Conservation (phyloP, 2,888 invertebrate genomes). For the Tetanocera ferruginea region DNA sequence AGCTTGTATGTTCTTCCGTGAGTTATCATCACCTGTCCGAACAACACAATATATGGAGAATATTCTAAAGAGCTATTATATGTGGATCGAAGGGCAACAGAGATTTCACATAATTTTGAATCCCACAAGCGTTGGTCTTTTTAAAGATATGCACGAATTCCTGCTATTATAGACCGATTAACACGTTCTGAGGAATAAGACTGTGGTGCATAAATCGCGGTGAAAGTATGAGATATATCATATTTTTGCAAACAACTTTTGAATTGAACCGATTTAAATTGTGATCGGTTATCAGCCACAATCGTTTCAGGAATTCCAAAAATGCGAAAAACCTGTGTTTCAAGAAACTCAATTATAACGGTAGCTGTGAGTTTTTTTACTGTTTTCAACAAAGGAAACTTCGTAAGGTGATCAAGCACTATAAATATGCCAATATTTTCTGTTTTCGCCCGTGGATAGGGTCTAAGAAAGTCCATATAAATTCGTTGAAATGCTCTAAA, state of each 20-base stretch:
- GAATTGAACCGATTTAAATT: neutral
- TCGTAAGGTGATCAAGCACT: neutral
- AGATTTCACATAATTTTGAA: neutral
- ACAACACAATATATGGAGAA: neutral
- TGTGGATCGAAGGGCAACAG: slow-evolving; percentile 5
- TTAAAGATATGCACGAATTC: slow-evolving; percentile 40
- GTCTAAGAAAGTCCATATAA: slow-evolving; percentile 5
- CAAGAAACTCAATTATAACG: neutral
- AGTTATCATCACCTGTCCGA: neutral
- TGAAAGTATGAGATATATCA: slow-evolving; percentile 31
- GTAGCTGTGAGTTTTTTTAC: neutral
- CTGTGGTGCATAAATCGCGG: slow-evolving; percentile 9
- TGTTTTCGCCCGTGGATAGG: neutral
- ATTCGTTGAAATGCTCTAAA: neutral
- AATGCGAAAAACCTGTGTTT: neutral
- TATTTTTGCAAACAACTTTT: slow-evolving; percentile 24
- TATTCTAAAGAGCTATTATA: neutral
- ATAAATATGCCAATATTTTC: slow-evolving; percentile 11
- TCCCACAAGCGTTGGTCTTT: slow-evolving; percentile 41
- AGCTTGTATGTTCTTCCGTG: neutral
- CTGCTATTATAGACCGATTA: slow-evolving; percentile 42
- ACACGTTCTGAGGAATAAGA: slow-evolving; percentile 33
- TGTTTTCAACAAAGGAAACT: slow-evolving; percentile 13
- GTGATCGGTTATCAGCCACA: neutral
- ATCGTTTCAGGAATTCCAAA: neutral